Conservation (phyloP, 2,888 invertebrate species). For the Orthosia gothica region DNA sequence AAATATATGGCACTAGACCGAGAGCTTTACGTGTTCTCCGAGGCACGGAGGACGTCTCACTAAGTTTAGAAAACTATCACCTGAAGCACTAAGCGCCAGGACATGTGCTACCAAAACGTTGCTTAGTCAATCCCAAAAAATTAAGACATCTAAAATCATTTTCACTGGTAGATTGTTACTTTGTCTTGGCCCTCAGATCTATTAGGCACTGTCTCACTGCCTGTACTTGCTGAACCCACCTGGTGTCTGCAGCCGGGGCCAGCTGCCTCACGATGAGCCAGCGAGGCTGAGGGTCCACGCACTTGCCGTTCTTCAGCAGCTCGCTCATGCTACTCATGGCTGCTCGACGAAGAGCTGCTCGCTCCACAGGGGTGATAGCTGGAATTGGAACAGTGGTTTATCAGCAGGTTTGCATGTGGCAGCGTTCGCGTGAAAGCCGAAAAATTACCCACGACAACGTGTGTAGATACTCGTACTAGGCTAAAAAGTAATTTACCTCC, state of each 20-base stretch:
- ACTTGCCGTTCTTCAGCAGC: constrained; percentile 90
- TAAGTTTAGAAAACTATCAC: background rate
- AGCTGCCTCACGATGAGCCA: constrained; percentile 94
- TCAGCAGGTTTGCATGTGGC: background rate
- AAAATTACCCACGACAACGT: no score
- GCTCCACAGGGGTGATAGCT: constrained; percentile 78
- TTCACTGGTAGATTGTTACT: background rate
- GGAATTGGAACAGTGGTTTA: constrained; percentile 41
- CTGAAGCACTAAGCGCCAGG: background rate
- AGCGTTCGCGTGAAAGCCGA: no score
- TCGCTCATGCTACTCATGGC: constrained; percentile 77
- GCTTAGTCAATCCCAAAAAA: background rate
- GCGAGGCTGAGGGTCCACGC: constrained; percentile 94
- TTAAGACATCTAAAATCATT: background rate
- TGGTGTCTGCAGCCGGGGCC: constrained; percentile 93
- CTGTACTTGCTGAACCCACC: constrained; percentile 77
- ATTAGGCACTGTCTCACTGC: constrained; percentile 48
- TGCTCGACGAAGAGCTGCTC: constrained; percentile 70
- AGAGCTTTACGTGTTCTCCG: background rate
- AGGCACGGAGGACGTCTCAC: no score
- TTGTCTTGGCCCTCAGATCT: background rate
- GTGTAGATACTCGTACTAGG: no score
- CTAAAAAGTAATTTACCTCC: no score
- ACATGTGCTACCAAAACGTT: background rate
- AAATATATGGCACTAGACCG: background rate